These are phyloP conservation scores for Drosophila quinaria DNA, from an alignment of 2,888 invertebrate species.

Conservation along the genomic window DNA sequence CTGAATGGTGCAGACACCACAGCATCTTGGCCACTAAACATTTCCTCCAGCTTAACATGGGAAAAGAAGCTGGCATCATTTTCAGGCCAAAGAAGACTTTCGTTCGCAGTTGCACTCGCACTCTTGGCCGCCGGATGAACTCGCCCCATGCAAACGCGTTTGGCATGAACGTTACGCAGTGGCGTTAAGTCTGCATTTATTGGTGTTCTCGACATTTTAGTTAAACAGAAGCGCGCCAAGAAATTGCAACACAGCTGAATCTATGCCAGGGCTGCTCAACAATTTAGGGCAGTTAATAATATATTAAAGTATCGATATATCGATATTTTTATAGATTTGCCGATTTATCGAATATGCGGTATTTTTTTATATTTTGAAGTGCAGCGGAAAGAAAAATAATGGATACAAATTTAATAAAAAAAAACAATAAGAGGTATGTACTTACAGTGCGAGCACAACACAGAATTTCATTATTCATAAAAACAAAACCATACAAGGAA, in stretches of 20 bases:
- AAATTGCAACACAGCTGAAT: slow-evolving; percentile 28
- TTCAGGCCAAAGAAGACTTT: slow-evolving; percentile 74
- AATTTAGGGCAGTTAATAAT: too few relatives aligned
- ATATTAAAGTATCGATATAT: too few relatives aligned
- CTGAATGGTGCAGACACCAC: slow-evolving; percentile 26
- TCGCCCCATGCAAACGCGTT: slow-evolving; percentile 49
- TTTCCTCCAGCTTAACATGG: slow-evolving; percentile 69
- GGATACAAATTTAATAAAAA: too few relatives aligned
- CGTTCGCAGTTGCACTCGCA: slow-evolving; percentile 23
- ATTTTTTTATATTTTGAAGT: too few relatives aligned
- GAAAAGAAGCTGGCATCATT: slow-evolving; percentile 80
- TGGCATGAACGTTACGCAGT: slow-evolving; percentile 33
- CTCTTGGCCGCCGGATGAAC: background rate
- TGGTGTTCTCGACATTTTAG: slow-evolving; percentile 45
- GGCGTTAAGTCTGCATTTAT: slow-evolving; percentile 16
- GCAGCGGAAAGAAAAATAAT: too few relatives aligned
- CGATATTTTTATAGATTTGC: too few relatives aligned
- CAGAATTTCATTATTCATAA: too few relatives aligned
- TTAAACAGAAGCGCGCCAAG: slow-evolving; percentile 40
- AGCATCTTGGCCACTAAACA: slow-evolving; percentile 44
- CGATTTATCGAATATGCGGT: too few relatives aligned
- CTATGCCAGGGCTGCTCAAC: background rate
- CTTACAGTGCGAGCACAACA: too few relatives aligned
- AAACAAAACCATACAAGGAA: too few relatives aligned
- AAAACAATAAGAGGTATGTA: too few relatives aligned